A percentile compares a stretch with the other conserved stretches of the same genome.
phyloP scores from a whole-genome alignment of 1,140 invertebrate species.

The Temnothorax curvispinosus region DNA sequence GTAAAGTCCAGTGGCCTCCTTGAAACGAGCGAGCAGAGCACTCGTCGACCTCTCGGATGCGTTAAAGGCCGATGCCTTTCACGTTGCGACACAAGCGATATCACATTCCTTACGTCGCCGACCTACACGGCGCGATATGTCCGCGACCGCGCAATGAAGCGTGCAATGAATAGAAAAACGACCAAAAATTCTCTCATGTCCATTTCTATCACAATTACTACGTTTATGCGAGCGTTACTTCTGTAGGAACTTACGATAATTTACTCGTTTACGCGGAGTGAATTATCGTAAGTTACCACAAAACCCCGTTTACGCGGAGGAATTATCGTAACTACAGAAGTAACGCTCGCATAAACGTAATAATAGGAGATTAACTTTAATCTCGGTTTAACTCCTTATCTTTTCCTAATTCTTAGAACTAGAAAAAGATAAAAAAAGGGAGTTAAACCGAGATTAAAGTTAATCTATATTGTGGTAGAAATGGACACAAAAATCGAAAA shows the following conservation, averaged over 20 bases:
- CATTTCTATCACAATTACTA: background rate
- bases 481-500: no score
- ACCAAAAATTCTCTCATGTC: background rate
- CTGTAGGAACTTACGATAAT: no score
- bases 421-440: no score
- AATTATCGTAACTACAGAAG: no score
- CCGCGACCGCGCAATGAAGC: background rate
- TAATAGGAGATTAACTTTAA: background rate
- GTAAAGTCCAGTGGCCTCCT: background rate
- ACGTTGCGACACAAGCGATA: conserved; percentile 21
- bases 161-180: background rate
- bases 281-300: no score
- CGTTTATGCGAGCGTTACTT: no score
- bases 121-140: background rate
- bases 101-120: conserved; percentile 31
- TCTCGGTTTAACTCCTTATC: background rate
- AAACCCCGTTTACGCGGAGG: no score
- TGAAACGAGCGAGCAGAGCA: background rate
- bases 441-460: no score
- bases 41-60: conserved; percentile 7
- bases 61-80: conserved; percentile 51
- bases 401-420: background rate
- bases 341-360: no score
- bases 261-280: no score
- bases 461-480: no score